These are phyloP conservation scores for Paramormyrops hopkinsi DNA, from an alignment of 2,797 vertebrate species.

Conservation along the genomic window DNA sequence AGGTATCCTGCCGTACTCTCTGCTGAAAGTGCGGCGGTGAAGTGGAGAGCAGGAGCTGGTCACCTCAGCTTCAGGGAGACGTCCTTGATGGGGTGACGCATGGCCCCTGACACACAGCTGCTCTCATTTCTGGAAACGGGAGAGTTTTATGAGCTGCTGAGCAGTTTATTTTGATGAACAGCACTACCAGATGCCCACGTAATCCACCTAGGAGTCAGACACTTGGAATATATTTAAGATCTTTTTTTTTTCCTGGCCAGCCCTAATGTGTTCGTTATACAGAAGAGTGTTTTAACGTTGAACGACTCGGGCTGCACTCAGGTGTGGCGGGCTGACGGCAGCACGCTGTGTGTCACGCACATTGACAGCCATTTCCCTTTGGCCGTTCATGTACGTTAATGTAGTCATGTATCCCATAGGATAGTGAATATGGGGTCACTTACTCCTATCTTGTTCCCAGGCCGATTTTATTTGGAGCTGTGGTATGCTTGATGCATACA, in stretches of 20 bases:
- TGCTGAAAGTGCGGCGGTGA: neutral
- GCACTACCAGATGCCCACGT: neutral
- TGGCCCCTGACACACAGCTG: neutral
- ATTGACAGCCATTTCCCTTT: neutral
- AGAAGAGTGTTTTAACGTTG: neutral
- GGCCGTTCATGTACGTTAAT: neutral
- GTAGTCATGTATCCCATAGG: neutral
- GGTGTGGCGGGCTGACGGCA: neutral
- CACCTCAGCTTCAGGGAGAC: neutral
- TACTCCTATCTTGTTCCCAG: neutral
- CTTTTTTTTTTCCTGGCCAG: neutral
- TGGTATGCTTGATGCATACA: neutral
- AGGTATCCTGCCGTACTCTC: neutral
- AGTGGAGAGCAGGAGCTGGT: neutral
- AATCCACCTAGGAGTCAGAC: constrained; percentile 10
- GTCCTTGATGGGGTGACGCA: neutral
- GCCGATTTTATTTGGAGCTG: neutral
- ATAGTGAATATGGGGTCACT: neutral
- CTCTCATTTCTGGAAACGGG: neutral
- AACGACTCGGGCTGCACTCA: neutral
- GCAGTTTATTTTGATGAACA: constrained; percentile 19
- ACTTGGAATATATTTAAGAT: neutral
- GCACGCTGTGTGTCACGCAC: neutral
- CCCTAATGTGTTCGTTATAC: neutral
- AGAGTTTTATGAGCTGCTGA: constrained; percentile 13